Evolutionary conservation across 1,140 invertebrate species (phyloP).

Genomic region (Xylocopa sonorina): DNA sequence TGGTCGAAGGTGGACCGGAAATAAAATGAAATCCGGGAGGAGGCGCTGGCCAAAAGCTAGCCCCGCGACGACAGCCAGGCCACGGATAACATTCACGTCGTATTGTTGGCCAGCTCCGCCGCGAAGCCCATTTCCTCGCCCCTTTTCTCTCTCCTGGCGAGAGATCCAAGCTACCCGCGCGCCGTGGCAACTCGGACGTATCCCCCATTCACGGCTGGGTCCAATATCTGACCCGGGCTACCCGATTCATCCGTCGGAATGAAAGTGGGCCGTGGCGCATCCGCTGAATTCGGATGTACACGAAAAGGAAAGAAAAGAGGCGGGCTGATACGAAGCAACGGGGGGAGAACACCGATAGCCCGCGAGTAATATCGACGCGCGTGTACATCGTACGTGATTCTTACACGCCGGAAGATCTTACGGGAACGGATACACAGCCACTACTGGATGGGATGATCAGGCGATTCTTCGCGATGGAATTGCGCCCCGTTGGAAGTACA

Average conservation of each 20-base stretch:
- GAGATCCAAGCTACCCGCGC: background rate
- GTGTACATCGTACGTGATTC: background rate
- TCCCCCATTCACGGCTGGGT: conserved; percentile 49
- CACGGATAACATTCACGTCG: conserved; percentile 63
- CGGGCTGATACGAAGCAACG: too few relatives aligned
- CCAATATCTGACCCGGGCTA: conserved; percentile 46
- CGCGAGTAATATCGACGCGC: conserved; percentile 12
- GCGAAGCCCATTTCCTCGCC: conserved; percentile 31
- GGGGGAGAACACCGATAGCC: background rate
- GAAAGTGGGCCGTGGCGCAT: conserved; percentile 27
- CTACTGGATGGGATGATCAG: conserved; percentile 10
- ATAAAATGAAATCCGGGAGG: conserved; percentile 64
- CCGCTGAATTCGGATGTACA: conserved; percentile 40
- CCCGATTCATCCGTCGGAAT: conserved; percentile 58
- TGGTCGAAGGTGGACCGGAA: conserved; percentile 59
- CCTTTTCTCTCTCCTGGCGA: conserved; percentile 30
- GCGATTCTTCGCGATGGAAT: background rate
- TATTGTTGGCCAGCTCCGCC: conserved; percentile 43
- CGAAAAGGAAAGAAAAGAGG: background rate
- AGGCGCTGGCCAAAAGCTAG: conserved; percentile 57
- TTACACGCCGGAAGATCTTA: background rate
- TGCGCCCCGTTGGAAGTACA: background rate
- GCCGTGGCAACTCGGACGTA: conserved; percentile 27
- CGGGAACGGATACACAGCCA: background rate
- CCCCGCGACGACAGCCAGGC: conserved; percentile 26